These are phyloP conservation scores for Thunnus albacares DNA, from an alignment of 2,797 vertebrate genomes.

Conservation along the genomic window DNA sequence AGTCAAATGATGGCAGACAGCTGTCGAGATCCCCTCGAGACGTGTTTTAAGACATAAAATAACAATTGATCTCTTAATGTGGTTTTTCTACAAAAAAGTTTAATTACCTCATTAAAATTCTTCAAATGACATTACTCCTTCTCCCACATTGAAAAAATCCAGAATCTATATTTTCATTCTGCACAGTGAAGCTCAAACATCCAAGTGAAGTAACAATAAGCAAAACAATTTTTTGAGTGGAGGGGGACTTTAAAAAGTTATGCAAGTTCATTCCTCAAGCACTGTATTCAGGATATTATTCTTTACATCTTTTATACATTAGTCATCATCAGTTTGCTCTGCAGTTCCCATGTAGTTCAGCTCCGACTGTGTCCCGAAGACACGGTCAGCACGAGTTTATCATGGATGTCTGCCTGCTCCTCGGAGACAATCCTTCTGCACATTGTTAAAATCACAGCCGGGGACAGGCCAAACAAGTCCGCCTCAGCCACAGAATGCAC, in stretches of 20 bases:
- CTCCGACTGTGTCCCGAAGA: constrained; percentile 28
- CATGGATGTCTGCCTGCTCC: constrained; percentile 36
- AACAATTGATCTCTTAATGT: too few species aligned
- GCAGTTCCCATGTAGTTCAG: constrained; percentile 37
- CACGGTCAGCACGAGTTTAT: constrained; percentile 49
- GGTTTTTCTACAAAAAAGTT: too few species aligned
- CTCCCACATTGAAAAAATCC: too few species aligned
- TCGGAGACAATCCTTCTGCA: constrained; percentile 32
- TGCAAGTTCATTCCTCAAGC: not conserved
- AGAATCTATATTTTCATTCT: too few species aligned
- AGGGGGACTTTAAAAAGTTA: not conserved
- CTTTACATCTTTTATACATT: not conserved
- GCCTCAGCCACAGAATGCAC: constrained; percentile 52
- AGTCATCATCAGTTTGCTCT: constrained; percentile 7
- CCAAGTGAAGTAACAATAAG: too few species aligned
- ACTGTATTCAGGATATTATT: constrained; percentile 13
- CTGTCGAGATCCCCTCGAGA: not conserved
- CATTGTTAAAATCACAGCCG: constrained; percentile 54
- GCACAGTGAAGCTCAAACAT: too few species aligned
- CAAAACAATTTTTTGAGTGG: too few species aligned
- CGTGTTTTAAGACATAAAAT: not conserved
- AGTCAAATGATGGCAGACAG: not conserved
- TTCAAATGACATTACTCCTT: too few species aligned
- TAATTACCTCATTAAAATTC: too few species aligned
- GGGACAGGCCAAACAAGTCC: constrained; percentile 34